These are phyloP conservation scores for Enchytraeus crypticus DNA, from an alignment of 2,888 invertebrate species.

Conservation along the genomic window DNA sequence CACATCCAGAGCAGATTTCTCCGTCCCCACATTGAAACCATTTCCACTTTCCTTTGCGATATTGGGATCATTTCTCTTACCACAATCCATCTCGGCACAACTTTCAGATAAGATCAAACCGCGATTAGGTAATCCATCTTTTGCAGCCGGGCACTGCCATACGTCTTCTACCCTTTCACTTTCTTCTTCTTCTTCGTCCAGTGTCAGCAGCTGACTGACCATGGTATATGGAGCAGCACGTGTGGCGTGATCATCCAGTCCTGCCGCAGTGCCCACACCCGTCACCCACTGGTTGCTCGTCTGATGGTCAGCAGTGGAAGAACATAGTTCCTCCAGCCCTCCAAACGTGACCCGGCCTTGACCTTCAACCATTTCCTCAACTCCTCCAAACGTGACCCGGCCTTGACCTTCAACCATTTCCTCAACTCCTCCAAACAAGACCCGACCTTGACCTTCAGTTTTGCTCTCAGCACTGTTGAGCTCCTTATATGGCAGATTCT, in stretches of 20 bases:
- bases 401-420: constrained; percentile 8
- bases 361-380: constrained; percentile 17
- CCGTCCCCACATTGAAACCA: no score
- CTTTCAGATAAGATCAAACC: no score
- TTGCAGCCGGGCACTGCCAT: no score
- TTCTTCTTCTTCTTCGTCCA: constrained; percentile 59
- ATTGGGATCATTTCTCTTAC: no score
- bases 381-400: constrained; percentile 20
- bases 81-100: no score
- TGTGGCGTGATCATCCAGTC: constrained; percentile 44
- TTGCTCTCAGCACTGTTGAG: constrained; percentile 19
- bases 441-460: constrained; percentile 1
- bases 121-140: no score
- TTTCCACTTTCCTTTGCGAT: no score
- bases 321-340: constrained; percentile 18
- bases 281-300: constrained; percentile 29
- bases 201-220: constrained; percentile 77
- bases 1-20: no score
- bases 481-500: no score
- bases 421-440: constrained; percentile 23
- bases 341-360: constrained; percentile 18
- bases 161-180: no score
- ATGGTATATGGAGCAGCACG: constrained; percentile 60
- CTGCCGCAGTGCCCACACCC: constrained; percentile 27
- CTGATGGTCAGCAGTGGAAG: no score